Evolutionary conservation across 1,140 invertebrate genomes (phyloP).

Genomic region (Nomia melanderi): DNA sequence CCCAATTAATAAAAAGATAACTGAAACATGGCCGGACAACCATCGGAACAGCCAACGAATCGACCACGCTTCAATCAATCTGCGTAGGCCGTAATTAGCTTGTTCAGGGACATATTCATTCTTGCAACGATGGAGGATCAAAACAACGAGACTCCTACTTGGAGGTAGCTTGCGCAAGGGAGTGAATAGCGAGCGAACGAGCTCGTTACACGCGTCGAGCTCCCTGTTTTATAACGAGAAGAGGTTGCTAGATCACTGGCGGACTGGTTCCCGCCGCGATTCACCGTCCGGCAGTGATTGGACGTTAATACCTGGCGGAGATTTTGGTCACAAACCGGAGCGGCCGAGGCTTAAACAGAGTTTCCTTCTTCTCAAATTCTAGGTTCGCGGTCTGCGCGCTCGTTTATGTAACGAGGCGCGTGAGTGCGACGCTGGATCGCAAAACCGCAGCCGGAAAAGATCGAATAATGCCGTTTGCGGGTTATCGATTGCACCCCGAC

Average conservation of each 20-base stretch:
- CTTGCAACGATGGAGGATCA: constrained; percentile 12
- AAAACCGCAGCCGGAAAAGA: constrained; percentile 7
- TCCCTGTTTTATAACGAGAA: constrained; percentile 44
- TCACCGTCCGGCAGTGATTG: constrained; percentile 27
- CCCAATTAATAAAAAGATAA: too few species aligned
- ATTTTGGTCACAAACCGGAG: constrained; percentile 24
- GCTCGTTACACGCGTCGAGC: constrained; percentile 41
- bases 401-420: constrained; percentile 17
- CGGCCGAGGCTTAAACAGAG: background rate
- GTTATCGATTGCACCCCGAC: constrained; percentile 6
- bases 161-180: constrained; percentile 71
- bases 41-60: background rate
- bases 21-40: too few species aligned
- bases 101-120: constrained; percentile 31
- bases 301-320: constrained; percentile 23
- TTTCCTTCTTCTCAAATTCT: constrained; percentile 48
- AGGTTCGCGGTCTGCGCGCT: background rate
- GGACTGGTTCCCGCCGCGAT: constrained; percentile 20
- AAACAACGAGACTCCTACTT: constrained; percentile 18
- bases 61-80: background rate
- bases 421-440: background rate
- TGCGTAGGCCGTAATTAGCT: constrained; percentile 33
- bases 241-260: constrained; percentile 15
- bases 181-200: constrained; percentile 45
- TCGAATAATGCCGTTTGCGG: constrained; percentile 13